Base-by-base conservation (phyloP, 2,888 invertebrate species). In the Labia minor region DNA sequence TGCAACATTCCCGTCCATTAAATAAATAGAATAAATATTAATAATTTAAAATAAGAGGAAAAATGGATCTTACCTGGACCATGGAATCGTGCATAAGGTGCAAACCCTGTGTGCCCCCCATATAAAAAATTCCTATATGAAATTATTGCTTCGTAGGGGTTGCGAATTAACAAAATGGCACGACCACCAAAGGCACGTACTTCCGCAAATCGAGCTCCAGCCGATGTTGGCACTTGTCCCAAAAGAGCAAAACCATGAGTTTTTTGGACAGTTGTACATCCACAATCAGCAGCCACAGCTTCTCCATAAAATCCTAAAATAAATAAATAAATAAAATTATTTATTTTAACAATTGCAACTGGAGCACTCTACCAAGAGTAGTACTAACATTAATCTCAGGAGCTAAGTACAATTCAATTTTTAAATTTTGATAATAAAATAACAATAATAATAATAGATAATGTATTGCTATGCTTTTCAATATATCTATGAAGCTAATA, bases 141-240 rank as follows among this genome's bases (percentile, higher is more conserved):
- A 14, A 76, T 68, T 18, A 76, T 73, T 33, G 77, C 75, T 16
- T 74, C 71, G 68, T 75, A 75, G n/a, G 77, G 77, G 67, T 76
- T 76, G 21, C 77, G 67, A 2, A 76, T 67, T 1, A 77, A 67
- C 1, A 76, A 70, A 33, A 77, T 72, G 1, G 69, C 73, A 3
- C 71, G 68, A 3, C 72, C 71, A 18, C 68, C 67, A 67, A 72
- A 73, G n/a, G 69, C 64, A 37, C 68, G 68, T 37, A 71, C 68
- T 63, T 70, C 70, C 1, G 70, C 70, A 6, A 67, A 67, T 21
- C 68, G 68, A 64, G 70, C 61, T 3, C 70, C 65, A 21, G 70
- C 66, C 6, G 65, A 68, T 1, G 68, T 63, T 2, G 71, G 70
- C 14, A 70, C 70, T 8, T 65, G 64, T 2, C 70, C 70, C 14